These are phyloP conservation scores for Calameuta idolon DNA, from an alignment of 2,888 invertebrate genomes.

Conservation along the genomic window DNA sequence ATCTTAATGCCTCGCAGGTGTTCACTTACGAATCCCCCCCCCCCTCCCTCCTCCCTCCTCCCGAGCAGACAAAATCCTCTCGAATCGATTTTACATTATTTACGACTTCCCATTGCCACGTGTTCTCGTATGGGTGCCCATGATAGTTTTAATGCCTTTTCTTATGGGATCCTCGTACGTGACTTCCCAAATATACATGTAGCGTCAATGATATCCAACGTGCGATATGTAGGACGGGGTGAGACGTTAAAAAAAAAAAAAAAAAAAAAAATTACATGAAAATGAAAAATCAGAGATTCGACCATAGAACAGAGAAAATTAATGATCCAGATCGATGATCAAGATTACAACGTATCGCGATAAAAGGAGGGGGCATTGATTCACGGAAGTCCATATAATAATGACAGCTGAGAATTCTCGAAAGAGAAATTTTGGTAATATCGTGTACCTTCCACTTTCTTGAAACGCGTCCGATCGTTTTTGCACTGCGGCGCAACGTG, in stretches of 20 bases:
- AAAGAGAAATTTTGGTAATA: neutral
- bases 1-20: neutral
- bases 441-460: neutral
- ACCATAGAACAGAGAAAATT: neutral
- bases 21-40: neutral
- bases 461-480: conserved; percentile 9
- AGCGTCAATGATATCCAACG: neutral
- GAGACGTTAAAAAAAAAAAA: conserved; percentile 11
- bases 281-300: conserved; percentile 22
- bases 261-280: neutral
- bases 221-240: conserved; percentile 14
- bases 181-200: too few relatives aligned
- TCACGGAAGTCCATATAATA: neutral
- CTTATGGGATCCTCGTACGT: too few relatives aligned
- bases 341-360: neutral
- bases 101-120: too few relatives aligned
- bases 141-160: too few relatives aligned
- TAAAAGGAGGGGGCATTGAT: neutral
- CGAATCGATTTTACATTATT: too few relatives aligned
- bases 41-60: too few relatives aligned
- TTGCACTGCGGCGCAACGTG: neutral
- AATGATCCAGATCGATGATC: neutral
- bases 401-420: neutral
- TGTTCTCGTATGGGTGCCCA: too few relatives aligned
- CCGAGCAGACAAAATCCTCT: too few relatives aligned